Conservation (phyloP, 2,888 invertebrate genomes). For the Acleris emargana region DNA sequence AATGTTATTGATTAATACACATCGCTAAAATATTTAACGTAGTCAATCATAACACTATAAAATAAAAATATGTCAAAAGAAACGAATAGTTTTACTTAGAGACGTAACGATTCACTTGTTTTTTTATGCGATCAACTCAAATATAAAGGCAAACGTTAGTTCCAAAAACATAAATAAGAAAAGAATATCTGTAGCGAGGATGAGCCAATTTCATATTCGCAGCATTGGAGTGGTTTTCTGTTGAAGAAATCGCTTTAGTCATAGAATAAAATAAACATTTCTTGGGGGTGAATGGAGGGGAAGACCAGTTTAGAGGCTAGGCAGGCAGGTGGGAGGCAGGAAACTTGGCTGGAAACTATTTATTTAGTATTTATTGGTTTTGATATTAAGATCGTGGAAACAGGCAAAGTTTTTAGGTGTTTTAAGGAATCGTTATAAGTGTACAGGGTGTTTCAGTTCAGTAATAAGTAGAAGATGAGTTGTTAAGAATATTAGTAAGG, state of each 20-base stretch:
- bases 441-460: too few species aligned
- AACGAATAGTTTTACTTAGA: constrained; percentile 6
- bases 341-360: not conserved
- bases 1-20: too few species aligned
- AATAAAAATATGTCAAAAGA: not conserved
- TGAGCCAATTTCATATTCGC: constrained; percentile 72
- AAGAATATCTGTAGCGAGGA: constrained; percentile 61
- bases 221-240: constrained; percentile 61
- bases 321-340: not conserved
- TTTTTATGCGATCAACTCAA: constrained; percentile 26
- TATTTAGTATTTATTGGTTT: not conserved
- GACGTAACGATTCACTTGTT: constrained; percentile 6
- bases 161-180: constrained; percentile 52
- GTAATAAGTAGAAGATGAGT: too few species aligned
- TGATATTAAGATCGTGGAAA: too few species aligned
- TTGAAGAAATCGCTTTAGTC: constrained; percentile 61
- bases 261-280: constrained; percentile 52
- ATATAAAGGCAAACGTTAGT: constrained; percentile 18
- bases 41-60: too few species aligned
- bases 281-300: not conserved
- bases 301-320: not conserved
- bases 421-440: too few species aligned
- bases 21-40: too few species aligned
- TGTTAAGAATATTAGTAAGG: too few species aligned
- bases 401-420: too few species aligned